Conservation (phyloP, 2,113 vertebrate species). For the Empidonax alnorum region DNA sequence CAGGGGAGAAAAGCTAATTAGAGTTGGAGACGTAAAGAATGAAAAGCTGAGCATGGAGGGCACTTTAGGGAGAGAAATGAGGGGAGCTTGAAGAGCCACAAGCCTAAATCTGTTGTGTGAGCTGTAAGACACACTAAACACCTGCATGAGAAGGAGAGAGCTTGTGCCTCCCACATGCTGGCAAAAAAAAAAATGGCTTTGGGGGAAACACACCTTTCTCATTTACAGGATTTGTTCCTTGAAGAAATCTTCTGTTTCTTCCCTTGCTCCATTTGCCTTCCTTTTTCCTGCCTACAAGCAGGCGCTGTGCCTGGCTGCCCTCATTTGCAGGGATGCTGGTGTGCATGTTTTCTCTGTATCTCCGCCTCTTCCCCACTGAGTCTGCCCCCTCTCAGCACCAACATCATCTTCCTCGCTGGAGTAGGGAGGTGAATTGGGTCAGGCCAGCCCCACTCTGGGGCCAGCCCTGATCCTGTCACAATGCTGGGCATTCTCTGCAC, state of each 20-base stretch:
- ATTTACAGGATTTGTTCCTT: not conserved
- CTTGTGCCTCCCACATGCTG: not conserved
- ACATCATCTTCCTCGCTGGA: accelerated
- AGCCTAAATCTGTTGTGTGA: conserved; percentile 49
- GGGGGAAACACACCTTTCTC: not conserved
- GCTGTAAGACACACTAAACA: not conserved
- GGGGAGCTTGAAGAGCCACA: conserved; percentile 19
- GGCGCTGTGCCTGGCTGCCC: not conserved
- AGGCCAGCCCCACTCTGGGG: not conserved
- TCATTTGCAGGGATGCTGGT: not conserved
- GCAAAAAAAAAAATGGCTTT: not conserved
- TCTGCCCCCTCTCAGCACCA: not conserved
- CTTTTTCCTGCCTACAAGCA: not conserved
- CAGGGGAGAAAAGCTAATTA: conserved; percentile 70
- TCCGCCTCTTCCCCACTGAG: not conserved
- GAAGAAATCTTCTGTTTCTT: not conserved
- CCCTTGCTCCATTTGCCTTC: not conserved
- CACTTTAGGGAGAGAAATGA: conserved; percentile 43
- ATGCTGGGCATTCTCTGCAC: not conserved
- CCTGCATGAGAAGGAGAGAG: not conserved
- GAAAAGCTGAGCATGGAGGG: conserved; percentile 50
- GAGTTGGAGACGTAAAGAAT: not conserved
- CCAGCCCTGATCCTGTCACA: accelerated
- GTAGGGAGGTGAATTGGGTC: not conserved
- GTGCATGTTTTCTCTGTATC: not conserved